phyloP scores from a whole-genome alignment of 2,888 invertebrate genomes.

The Monochamus alternatus region DNA sequence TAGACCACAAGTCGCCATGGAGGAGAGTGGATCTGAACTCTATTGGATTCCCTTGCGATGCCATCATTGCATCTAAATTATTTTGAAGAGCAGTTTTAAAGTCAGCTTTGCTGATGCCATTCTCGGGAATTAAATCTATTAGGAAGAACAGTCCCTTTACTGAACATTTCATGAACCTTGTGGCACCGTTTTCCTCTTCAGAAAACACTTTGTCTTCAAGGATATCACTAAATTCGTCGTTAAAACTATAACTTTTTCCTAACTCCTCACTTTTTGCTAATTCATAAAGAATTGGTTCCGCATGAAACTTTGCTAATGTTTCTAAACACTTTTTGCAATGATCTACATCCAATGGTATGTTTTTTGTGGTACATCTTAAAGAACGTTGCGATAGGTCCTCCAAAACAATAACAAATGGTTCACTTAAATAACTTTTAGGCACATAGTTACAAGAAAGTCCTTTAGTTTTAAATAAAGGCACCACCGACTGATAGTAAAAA shows the following conservation, averaged over 20 bases:
- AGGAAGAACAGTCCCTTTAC: constrained; percentile 56
- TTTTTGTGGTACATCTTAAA: constrained; percentile 54
- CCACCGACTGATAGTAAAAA: constrained; percentile 58
- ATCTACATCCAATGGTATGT: constrained; percentile 70
- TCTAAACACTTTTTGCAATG: constrained; percentile 72
- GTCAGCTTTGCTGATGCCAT: constrained; percentile 42
- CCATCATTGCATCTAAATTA: constrained; percentile 28
- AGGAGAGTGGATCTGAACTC: constrained; percentile 54
- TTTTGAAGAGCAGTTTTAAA: constrained; percentile 52
- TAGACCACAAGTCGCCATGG: constrained; percentile 65
- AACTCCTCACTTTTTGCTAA: constrained; percentile 59
- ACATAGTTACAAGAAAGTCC: constrained; percentile 57
- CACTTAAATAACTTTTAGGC: constrained; percentile 59
- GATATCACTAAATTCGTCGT: constrained; percentile 51
- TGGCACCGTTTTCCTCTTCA: constrained; percentile 47
- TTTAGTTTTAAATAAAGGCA: constrained; percentile 52
- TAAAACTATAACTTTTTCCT: constrained; percentile 50
- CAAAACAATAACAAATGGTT: constrained; percentile 57
- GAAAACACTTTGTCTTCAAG: constrained; percentile 56
- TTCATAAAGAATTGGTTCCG: constrained; percentile 72
- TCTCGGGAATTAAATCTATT: constrained; percentile 56
- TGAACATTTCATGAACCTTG: constrained; percentile 52
- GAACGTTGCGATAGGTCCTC: constrained; percentile 58
- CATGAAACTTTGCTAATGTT: constrained; percentile 73
- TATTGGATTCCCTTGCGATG: neutral